Evolutionary conservation across 2,113 vertebrate species (phyloP).

Genomic region (Alces alces): DNA sequence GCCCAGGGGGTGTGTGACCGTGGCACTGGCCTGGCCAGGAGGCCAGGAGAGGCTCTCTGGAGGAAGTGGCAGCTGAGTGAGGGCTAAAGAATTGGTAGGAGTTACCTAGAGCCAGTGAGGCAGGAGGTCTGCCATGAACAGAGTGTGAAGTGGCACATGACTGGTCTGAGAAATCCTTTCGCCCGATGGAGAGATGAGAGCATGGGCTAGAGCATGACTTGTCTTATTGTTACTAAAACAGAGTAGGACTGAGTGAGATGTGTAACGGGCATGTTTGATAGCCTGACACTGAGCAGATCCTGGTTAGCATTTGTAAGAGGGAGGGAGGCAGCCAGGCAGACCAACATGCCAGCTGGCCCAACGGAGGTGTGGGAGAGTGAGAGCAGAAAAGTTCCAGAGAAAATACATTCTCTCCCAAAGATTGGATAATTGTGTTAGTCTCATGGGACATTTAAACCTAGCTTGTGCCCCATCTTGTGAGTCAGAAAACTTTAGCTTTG

Average conservation of each 20-base stretch:
- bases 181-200: neutral
- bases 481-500: neutral
- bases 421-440: neutral
- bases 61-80: neutral
- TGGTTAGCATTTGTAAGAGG: neutral
- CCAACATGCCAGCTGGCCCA: neutral
- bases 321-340: neutral
- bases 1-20: neutral
- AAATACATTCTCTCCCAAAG: neutral
- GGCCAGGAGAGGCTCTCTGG: neutral
- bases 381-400: neutral
- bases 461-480: neutral
- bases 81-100: neutral
- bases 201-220: neutral
- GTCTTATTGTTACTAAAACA: conserved; percentile 8
- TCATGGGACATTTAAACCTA: neutral
- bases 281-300: neutral
- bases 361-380: neutral
- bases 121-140: neutral
- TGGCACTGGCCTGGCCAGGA: neutral
- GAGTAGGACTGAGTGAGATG: neutral
- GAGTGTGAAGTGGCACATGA: neutral
- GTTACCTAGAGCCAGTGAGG: neutral
- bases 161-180: neutral
- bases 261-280: neutral